Base-by-base conservation (phyloP, 2,888 invertebrate species). In the Eudiplozoon nipponicum region DNA sequence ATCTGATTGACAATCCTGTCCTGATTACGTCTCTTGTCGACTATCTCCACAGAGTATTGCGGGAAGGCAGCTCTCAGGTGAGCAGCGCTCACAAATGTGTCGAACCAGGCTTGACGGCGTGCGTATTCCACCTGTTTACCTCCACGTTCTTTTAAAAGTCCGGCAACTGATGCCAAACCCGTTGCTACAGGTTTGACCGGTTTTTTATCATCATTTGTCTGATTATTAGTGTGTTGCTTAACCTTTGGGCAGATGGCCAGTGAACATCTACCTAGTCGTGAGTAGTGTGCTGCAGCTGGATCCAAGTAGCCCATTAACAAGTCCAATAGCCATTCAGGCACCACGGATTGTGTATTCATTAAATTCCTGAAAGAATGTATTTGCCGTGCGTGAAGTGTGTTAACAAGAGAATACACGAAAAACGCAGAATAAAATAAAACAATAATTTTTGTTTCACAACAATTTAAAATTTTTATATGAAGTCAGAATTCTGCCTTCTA, bases 261-360 rank as follows among this genome's bases (percentile, higher is more conserved):
- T n/a, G n/a, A n/a, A n/a, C n/a, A n/a, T n/a, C n/a, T n/a, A n/a
- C n/a, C n/a, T n/a, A n/a, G n/a, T 69, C 70, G 69, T n/a, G 71
- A 68, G 56, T 90, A 98, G 54, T 84, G 80, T 0, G 94, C 94
- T 26, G 86, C 75, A 2, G 74, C 74, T 0, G 94, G 94, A 60
- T 90, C 81, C 0, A 90, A 94, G 54, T 90, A 94, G 0, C 94
- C 94, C 13, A 98, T 66, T 35, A 98, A 73, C 48, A 98, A 76
- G 46, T 64, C 61, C 40, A 60, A 57, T 22, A 64, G 50, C 64
- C 64, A 64, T 46, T 61, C 61, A n/a, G 59, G 59, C 11, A 59
- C 58, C 11, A 58, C 57, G 48, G 56, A 58, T 26, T 56, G 50
- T 0, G 90, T 90, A 56, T 98, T 98, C 84, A 98, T 86, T 48